Conservation (phyloP, 2,797 vertebrate species). For the Macroramphosus scolopax region DNA sequence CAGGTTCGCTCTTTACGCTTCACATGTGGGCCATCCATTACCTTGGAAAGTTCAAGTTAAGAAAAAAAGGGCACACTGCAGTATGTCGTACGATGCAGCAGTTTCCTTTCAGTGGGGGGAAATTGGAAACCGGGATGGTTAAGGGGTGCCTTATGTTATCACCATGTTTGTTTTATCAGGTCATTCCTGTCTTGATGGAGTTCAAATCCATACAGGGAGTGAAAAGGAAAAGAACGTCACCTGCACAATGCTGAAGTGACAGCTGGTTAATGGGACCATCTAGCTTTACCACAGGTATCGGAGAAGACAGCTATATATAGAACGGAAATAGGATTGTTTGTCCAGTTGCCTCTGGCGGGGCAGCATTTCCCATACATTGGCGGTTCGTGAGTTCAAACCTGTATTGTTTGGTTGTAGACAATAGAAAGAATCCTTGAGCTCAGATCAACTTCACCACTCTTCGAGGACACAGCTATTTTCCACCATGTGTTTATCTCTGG, state of each 20-base stretch:
- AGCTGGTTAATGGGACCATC: constrained; percentile 67
- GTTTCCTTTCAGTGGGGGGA: constrained; percentile 42
- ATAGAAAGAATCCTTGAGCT: constrained; percentile 49
- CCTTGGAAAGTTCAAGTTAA: constrained; percentile 31
- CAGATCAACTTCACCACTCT: constrained; percentile 37
- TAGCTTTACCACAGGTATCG: constrained; percentile 54
- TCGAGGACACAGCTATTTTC: constrained; percentile 44
- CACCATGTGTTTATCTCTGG: constrained; percentile 23
- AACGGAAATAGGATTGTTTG: constrained; percentile 68
- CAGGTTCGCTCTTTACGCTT: constrained; percentile 29
- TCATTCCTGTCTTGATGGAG: constrained; percentile 58
- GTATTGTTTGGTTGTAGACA: constrained; percentile 60
- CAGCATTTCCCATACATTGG: constrained; percentile 48
- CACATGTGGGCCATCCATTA: constrained; percentile 26
- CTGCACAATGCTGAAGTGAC: constrained; percentile 64
- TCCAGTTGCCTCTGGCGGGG: constrained; percentile 55
- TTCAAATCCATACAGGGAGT: constrained; percentile 53
- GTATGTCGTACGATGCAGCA: constrained; percentile 20
- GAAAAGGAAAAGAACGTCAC: constrained; percentile 47
- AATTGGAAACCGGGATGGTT: constrained; percentile 51
- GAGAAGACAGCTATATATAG: constrained; percentile 63
- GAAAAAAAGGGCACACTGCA: constrained; percentile 29
- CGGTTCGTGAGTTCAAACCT: constrained; percentile 34
- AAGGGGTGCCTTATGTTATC: constrained; percentile 49
- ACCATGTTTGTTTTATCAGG: constrained; percentile 51